Base-by-base conservation (phyloP, 64 coral and sea anemone species). In the Stichodactyla helianthus region DNA sequence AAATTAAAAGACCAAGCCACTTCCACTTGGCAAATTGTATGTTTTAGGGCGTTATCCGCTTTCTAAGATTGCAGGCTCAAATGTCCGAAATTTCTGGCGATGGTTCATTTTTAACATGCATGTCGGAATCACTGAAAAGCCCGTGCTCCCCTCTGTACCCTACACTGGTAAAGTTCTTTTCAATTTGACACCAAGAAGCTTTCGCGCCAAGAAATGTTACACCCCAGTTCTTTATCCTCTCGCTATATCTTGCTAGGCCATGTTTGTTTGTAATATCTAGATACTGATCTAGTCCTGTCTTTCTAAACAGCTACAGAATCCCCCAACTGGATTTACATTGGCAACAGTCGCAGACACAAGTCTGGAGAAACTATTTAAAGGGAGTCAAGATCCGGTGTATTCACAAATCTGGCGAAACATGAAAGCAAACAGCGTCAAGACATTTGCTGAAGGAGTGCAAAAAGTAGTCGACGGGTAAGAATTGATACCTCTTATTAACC, bases 381-480 rank as follows among this genome's bases (percentile, higher is more conserved):
- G 15, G 22, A 91, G 83, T 19, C 26, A 64, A 18, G 84, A 87
- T 71, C 71, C 84, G 4, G 62, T 71, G 26, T 85, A 62, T 63
- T 62, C 83, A 19, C 67, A 55, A 65, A 85, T 91, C 58, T 91
- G 89, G 89, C 26, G 79, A 82, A 52, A 91, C 20, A 91, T 91
- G 84, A 91, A 91, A 87, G 54, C 16, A 50, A 79, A 87, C 84
- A 82, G 50, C 18, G 84, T 91, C n/a, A 63, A 91, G 12, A 81
- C 55, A 44, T 91, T 86, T 81, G 50, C 20, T 2, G 77, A 79
- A 17, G 89, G 83, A 82, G 84, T 91, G 54, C 83, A 82, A 23
- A 79, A 87, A 82, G 84, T 91, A 14, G 65, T 62, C 52, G 55
- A 27, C 13, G 84, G 83, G 89, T 91, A 91, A 91, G 77, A 11